phyloP scores from a whole-genome alignment of 2,888 invertebrate genomes.

The Luperina nickerlii region DNA sequence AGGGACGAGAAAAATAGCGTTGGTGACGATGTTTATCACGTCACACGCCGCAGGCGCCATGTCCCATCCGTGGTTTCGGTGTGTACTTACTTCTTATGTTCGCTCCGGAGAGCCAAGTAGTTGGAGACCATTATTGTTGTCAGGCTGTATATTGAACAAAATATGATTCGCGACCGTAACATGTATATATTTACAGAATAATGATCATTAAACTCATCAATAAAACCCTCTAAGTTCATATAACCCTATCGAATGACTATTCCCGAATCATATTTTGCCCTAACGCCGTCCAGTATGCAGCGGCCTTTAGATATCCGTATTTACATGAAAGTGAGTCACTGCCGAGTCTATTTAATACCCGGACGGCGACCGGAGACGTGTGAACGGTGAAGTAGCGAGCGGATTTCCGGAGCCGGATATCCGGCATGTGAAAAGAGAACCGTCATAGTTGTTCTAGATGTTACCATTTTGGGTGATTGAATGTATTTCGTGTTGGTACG shows the following conservation, averaged over 20 bases:
- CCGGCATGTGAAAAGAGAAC: conserved; percentile 46
- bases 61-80: too few relatives aligned
- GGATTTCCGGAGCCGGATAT: conserved; percentile 56
- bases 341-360: conserved; percentile 52
- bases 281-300: neutral
- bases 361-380: conserved; percentile 51
- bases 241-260: too few relatives aligned
- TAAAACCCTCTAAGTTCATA: too few relatives aligned
- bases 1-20: neutral
- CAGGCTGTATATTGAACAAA: too few relatives aligned
- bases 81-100: too few relatives aligned
- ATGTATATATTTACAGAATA: too few relatives aligned
- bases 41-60: too few relatives aligned
- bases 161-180: too few relatives aligned
- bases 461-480: conserved; percentile 29
- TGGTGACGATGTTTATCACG: too few relatives aligned
- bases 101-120: too few relatives aligned
- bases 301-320: conserved; percentile 10
- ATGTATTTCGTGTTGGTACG: neutral
- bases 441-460: conserved; percentile 47
- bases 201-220: too few relatives aligned
- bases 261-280: neutral
- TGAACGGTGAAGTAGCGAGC: conserved; percentile 55
- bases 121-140: too few relatives aligned
- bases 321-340: conserved; percentile 31